A percentile compares a stretch with the other conserved stretches of the same genome.
phyloP scores from a whole-genome alignment of 2,797 vertebrate species.

The Euphonia xanthogaster region DNA sequence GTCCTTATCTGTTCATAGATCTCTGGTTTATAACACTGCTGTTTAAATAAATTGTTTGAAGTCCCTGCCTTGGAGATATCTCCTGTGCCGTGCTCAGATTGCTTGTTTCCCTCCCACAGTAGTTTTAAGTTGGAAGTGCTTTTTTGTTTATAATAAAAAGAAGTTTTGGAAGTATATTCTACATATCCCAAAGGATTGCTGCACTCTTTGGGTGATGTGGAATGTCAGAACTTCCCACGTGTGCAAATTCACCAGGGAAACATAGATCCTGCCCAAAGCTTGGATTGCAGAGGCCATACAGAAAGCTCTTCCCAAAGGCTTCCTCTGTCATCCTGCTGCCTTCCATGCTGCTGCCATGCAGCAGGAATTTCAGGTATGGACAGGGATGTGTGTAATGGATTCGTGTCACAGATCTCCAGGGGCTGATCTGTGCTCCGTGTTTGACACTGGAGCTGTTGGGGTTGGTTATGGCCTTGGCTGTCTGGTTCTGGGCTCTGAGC shows the following conservation, averaged over 20 bases:
- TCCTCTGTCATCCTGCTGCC: neutral
- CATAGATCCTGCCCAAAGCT: neutral
- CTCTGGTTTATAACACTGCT: neutral
- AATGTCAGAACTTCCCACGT: neutral
- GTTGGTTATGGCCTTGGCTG: neutral
- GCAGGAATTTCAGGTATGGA: neutral
- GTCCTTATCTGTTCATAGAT: neutral
- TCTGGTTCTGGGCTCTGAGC: neutral
- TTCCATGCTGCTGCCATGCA: accelerated
- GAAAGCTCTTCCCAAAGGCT: neutral
- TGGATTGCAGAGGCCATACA: accelerated
- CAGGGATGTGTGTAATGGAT: neutral
- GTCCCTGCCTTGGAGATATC: neutral
- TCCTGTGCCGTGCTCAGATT: neutral
- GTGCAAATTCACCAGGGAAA: neutral
- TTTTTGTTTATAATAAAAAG: neutral
- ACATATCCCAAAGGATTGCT: neutral
- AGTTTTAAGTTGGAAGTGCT: neutral
- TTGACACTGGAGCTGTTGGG: neutral
- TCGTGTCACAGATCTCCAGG: accelerated
- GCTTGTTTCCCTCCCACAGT: neutral
- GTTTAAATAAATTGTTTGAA: neutral
- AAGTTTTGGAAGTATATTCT: neutral
- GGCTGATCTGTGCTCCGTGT: accelerated
- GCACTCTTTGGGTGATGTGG: accelerated